phyloP scores from a whole-genome alignment of 2,797 vertebrate genomes.

The Muscicapa striata region DNA sequence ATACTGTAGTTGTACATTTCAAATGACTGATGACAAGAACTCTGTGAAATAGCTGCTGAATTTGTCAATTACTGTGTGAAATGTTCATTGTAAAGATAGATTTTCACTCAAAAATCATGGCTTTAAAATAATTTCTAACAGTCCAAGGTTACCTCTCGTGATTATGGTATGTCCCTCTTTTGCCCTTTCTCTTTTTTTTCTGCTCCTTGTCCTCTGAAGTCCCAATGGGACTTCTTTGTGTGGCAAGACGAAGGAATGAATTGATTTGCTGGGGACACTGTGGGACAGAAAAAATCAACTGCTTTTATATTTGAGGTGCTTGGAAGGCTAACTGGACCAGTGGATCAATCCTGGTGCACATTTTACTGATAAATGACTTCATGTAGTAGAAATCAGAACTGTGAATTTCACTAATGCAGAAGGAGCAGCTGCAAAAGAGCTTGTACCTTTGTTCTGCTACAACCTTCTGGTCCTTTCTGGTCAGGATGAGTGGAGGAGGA shows the following conservation, averaged over 20 bases:
- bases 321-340: not conserved
- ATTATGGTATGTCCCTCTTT: not conserved
- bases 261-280: not conserved
- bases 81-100: not conserved
- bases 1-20: constrained; percentile 3
- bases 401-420: not conserved
- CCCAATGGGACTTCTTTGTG: not conserved
- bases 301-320: not conserved
- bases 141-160: not conserved
- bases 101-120: constrained; percentile 3
- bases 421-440: not conserved
- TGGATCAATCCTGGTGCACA: not conserved
- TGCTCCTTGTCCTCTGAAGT: not conserved
- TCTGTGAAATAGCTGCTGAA: constrained; percentile 28
- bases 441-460: not conserved
- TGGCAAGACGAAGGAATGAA: not conserved
- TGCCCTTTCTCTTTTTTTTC: not conserved
- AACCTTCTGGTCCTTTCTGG: not conserved
- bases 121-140: not conserved
- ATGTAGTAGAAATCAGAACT: not conserved
- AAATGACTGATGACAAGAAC: constrained; percentile 30
- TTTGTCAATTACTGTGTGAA: constrained; percentile 41
- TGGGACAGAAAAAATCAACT: not conserved
- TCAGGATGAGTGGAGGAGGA: not conserved
- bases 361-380: not conserved